phyloP scores from a whole-genome alignment of 2,888 invertebrate species.

The Protophormia terraenovae region DNA sequence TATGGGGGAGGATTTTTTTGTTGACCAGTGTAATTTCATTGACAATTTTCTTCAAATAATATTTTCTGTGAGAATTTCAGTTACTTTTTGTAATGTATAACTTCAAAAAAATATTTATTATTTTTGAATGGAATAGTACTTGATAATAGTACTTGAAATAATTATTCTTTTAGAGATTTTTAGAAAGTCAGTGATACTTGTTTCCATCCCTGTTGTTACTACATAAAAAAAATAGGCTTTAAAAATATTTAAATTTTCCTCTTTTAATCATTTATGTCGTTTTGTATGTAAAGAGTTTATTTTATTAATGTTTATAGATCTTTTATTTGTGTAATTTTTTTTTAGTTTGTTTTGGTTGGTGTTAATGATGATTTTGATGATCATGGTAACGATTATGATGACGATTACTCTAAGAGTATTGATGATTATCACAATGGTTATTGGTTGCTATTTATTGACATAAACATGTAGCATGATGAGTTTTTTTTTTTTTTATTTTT shows the following conservation, averaged over 20 bases:
- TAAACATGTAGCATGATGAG: constrained; percentile 16
- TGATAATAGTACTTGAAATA: too few species aligned
- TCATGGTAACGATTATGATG: constrained; percentile 72
- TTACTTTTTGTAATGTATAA: too few species aligned
- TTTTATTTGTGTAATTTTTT: constrained; percentile 63
- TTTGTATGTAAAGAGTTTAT: constrained; percentile 27
- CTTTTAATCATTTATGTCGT: constrained; percentile 10
- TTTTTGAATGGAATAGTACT: too few species aligned
- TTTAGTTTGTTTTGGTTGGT: constrained; percentile 69
- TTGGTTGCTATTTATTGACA: constrained; percentile 63
- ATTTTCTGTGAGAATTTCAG: too few species aligned
- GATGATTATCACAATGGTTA: constrained; percentile 69
- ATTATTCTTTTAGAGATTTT: too few species aligned
- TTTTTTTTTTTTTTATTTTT: too few species aligned
- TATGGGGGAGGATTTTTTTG: too few species aligned
- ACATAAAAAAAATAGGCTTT: not conserved
- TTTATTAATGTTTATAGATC: constrained; percentile 10
- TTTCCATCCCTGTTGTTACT: not conserved
- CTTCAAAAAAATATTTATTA: too few species aligned
- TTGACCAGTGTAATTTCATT: too few species aligned
- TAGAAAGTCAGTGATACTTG: too few species aligned
- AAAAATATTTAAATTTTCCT: constrained; percentile 11
- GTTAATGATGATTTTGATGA: constrained; percentile 73
- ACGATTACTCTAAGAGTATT: constrained; percentile 70
- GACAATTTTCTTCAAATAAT: too few species aligned